Conservation (phyloP, 1,140 invertebrate genomes). For the Cherax quadricarinatus region DNA sequence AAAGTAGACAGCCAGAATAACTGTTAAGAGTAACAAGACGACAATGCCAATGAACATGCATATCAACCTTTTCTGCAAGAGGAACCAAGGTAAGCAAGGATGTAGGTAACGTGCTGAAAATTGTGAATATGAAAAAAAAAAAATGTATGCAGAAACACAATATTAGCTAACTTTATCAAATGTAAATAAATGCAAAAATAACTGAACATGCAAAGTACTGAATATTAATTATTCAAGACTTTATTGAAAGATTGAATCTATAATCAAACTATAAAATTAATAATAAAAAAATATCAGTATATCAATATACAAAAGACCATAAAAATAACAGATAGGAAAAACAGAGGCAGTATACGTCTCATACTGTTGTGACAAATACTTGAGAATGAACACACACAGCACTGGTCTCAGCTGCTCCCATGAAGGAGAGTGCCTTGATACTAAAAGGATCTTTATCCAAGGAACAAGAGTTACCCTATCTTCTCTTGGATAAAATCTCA, state of each 20-base stretch:
- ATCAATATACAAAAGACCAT: neutral
- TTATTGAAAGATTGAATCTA: neutral
- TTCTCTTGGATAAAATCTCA: too few relatives aligned
- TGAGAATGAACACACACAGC: too few relatives aligned
- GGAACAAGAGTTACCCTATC: too few relatives aligned
- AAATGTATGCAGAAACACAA: neutral
- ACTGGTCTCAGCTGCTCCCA: too few relatives aligned
- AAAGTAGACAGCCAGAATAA: slow-evolving; percentile 48
- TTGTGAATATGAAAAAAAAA: neutral
- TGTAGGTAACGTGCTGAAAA: neutral
- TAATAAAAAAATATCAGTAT: neutral
- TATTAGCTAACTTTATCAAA: neutral
- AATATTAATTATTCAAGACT: too few relatives aligned
- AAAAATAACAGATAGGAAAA: too few relatives aligned
- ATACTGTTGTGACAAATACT: too few relatives aligned
- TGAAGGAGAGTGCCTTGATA: too few relatives aligned
- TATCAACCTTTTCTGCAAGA: slow-evolving; percentile 48
- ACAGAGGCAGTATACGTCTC: too few relatives aligned
- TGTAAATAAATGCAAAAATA: neutral
- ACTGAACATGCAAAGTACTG: neutral
- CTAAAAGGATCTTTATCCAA: too few relatives aligned
- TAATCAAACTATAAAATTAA: neutral
- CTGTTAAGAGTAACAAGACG: slow-evolving; percentile 29
- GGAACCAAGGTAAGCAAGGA: slow-evolving; percentile 13
- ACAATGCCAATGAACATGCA: slow-evolving; percentile 43